A percentile compares a stretch with the other conserved stretches of the same genome.
These are phyloP conservation scores for Perccottus glenii DNA, from an alignment of 2,113 vertebrate species.

Conservation along the genomic window DNA sequence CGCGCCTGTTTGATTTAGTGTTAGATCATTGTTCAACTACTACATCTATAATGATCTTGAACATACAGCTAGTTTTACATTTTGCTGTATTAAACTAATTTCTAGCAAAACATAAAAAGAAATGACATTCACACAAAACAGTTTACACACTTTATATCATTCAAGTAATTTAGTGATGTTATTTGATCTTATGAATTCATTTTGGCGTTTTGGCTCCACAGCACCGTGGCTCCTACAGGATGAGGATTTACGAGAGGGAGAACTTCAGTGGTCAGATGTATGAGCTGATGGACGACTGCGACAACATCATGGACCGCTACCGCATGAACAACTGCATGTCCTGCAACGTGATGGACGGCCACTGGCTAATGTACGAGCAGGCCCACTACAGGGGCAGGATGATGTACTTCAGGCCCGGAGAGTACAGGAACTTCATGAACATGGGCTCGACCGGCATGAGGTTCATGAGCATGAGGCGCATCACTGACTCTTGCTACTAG, in stretches of 20 bases:
- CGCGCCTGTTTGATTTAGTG: not conserved
- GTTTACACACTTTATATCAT: no score
- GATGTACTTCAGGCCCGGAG: constrained; percentile 72
- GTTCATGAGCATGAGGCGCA: constrained; percentile 75
- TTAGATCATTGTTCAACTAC: not conserved
- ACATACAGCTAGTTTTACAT: no score
- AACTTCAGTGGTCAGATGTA: constrained; percentile 77
- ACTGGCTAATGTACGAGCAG: constrained; percentile 81
- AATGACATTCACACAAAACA: no score
- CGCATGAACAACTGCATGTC: constrained; percentile 78
- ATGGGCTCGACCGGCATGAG: constrained; percentile 55
- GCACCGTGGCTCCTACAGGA: constrained; percentile 74
- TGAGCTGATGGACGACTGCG: constrained; percentile 78
- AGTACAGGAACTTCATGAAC: constrained; percentile 74
- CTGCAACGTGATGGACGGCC: constrained; percentile 80
- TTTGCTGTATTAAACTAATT: no score
- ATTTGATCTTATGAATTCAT: no score
- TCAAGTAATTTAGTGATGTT: no score
- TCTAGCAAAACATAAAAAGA: no score
- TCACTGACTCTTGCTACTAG: constrained; percentile 72
- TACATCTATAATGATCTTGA: no score
- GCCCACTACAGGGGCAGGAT: constrained; percentile 73
- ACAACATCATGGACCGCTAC: constrained; percentile 73
- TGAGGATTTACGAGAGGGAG: constrained; percentile 80
- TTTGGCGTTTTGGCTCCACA: constrained; percentile 23